A percentile compares a stretch with the other conserved stretches of the same genome.
Evolutionary conservation across 1,140 invertebrate genomes (phyloP).

Genomic region (Mactra quadrangularis): DNA sequence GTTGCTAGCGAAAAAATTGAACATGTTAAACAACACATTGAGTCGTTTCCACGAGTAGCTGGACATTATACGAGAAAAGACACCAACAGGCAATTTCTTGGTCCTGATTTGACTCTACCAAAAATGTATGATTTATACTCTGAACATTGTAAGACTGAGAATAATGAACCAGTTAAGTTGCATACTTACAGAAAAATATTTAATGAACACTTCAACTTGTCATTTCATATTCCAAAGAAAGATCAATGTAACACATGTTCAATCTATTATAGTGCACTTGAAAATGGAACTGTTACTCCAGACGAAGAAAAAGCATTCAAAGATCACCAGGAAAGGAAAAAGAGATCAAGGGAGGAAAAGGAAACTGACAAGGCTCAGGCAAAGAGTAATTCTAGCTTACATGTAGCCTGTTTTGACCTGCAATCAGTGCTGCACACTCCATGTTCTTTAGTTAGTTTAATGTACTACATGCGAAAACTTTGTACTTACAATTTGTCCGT

Average conservation of each 20-base stretch:
- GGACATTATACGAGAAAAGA: conserved; percentile 38
- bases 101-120: not conserved
- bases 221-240: conserved; percentile 34
- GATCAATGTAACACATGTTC: conserved; percentile 9
- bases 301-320: not conserved
- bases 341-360: conserved; percentile 32
- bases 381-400: not conserved
- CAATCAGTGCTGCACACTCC: not conserved
- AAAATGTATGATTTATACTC: not conserved
- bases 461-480: conserved; percentile 30
- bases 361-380: not conserved
- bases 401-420: not conserved
- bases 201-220: conserved; percentile 27
- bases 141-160: not conserved
- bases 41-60: conserved; percentile 14
- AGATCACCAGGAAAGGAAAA: conserved; percentile 25
- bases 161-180: not conserved
- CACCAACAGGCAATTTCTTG: no score
- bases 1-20: not conserved
- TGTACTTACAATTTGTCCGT: conserved; percentile 21
- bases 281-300: not conserved
- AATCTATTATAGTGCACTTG: not conserved
- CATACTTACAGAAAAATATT: conserved; percentile 36
- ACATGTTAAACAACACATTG: conserved; percentile 14
- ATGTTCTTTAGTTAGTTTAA: not conserved